A percentile compares a stretch with the other conserved stretches of the same genome.
Conservation (phyloP, 2,797 vertebrate genomes). For the Myotis findleyi region DNA sequence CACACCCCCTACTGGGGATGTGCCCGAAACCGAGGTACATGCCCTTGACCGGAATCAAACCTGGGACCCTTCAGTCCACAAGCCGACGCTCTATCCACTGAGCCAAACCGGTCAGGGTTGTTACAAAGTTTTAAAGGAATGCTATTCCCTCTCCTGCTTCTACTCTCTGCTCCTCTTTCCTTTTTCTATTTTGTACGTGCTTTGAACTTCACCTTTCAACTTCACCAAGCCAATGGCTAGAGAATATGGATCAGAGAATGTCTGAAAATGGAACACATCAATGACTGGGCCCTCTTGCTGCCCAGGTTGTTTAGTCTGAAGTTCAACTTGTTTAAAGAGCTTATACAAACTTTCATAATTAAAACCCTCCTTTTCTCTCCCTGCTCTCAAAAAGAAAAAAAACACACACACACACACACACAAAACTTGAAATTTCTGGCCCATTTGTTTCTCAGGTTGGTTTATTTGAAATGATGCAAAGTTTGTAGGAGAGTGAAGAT, state of each 20-base stretch:
- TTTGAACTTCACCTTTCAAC: constrained; percentile 49
- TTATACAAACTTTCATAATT: not conserved
- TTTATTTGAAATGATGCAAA: constrained; percentile 50
- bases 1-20: too few species aligned
- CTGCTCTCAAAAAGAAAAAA: not conserved
- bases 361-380: not conserved
- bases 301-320: constrained; percentile 24
- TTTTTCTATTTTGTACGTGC: not conserved
- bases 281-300: not conserved
- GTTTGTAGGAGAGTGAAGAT: constrained; percentile 6
- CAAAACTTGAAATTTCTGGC: not conserved
- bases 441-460: constrained; percentile 4
- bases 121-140: constrained; percentile 18
- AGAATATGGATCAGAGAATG: not conserved
- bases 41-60: too few species aligned
- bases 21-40: too few species aligned
- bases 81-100: too few species aligned
- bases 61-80: too few species aligned
- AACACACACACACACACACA: not conserved
- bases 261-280: constrained; percentile 24
- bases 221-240: not conserved
- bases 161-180: not conserved
- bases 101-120: not conserved
- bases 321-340: not conserved
- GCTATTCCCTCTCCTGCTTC: not conserved